Evolutionary conservation across 2,797 vertebrate species (phyloP).

Genomic region (Thaleichthys pacificus): DNA sequence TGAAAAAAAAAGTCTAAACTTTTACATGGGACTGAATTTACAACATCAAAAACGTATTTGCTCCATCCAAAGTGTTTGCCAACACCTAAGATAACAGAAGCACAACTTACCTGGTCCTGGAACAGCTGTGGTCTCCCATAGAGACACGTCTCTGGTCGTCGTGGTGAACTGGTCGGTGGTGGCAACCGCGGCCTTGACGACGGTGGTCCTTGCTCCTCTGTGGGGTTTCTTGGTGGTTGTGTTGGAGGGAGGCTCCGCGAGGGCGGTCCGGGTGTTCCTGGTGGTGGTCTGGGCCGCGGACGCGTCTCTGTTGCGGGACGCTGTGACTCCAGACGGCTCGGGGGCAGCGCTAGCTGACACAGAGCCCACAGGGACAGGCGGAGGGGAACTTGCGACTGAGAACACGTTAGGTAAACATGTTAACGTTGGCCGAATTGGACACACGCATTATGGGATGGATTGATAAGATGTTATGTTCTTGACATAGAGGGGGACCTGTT

Average conservation of each 20-base stretch:
- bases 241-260: slow-evolving; percentile 26
- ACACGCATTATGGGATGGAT: no score
- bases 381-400: slow-evolving; percentile 64
- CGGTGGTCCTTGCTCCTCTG: slow-evolving; percentile 38
- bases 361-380: slow-evolving; percentile 35
- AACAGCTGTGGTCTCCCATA: slow-evolving; percentile 30
- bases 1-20: no score
- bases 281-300: slow-evolving; percentile 26
- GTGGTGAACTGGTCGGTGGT: slow-evolving; percentile 31
- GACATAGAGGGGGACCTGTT: neutral
- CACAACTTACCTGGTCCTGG: slow-evolving; percentile 62
- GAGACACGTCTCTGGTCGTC: slow-evolving; percentile 9
- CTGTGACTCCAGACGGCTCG: slow-evolving; percentile 20
- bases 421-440: no score
- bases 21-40: no score
- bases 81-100: neutral
- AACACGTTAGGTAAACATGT: no score
- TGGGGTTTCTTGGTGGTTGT: slow-evolving; percentile 47
- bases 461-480: neutral
- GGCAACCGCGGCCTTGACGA: slow-evolving; percentile 41
- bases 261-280: slow-evolving; percentile 46
- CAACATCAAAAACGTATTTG: no score
- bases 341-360: slow-evolving; percentile 47
- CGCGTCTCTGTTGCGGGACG: slow-evolving; percentile 23
- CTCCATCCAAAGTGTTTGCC: no score